A percentile compares a stretch with the other conserved stretches of the same genome.
phyloP scores from a whole-genome alignment of 2,888 invertebrate species.

The Acheta domesticus region DNA sequence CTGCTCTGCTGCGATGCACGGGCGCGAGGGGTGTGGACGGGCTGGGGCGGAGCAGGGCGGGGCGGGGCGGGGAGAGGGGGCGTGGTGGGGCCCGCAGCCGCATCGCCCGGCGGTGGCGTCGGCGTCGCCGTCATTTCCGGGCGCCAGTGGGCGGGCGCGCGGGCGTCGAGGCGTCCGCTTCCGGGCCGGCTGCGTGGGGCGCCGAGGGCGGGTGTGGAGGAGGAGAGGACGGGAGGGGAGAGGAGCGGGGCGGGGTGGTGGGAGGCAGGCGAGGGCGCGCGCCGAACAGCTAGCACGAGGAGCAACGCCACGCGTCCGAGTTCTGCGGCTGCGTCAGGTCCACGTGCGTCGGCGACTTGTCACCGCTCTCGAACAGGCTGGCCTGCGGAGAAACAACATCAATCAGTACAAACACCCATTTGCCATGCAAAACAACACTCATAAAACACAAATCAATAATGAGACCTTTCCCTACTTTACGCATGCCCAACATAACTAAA shows the following conservation, averaged over 20 bases:
- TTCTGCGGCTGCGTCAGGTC: slow-evolving; percentile 32
- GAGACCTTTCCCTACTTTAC: too few species aligned
- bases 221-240: not conserved
- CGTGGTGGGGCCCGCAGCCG: too few species aligned
- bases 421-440: too few species aligned
- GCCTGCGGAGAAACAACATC: slow-evolving; percentile 30
- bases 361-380: slow-evolving; percentile 36
- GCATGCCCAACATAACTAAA: too few species aligned
- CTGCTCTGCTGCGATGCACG: too few species aligned
- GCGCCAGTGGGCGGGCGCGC: not conserved
- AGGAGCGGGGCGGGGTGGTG: not conserved
- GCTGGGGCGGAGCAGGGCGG: too few species aligned
- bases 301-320: slow-evolving; percentile 34
- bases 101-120: too few species aligned
- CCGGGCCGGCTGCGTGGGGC: not conserved
- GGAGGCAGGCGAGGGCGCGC: not conserved
- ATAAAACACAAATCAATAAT: too few species aligned
- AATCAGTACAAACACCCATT: too few species aligned
- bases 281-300: slow-evolving; percentile 21
- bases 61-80: too few species aligned
- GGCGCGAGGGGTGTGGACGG: too few species aligned
- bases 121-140: too few species aligned
- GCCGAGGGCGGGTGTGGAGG: not conserved
- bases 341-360: slow-evolving; percentile 33
- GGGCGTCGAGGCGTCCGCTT: not conserved